Evolutionary conservation across 2,888 invertebrate species (phyloP).

Genomic region (Hemithea aestivaria): DNA sequence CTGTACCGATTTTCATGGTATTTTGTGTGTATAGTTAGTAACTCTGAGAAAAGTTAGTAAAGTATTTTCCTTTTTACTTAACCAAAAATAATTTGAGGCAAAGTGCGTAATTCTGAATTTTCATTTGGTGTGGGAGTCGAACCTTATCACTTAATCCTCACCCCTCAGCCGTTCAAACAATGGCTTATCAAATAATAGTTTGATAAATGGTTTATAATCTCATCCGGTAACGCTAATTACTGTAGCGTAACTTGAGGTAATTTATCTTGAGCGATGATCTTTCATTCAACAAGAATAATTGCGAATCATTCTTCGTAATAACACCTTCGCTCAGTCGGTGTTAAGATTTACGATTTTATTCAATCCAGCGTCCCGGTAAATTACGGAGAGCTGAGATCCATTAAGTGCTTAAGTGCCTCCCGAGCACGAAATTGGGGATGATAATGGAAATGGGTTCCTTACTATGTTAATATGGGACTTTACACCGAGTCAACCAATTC

Average conservation of each 20-base stretch:
- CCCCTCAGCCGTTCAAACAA: too few relatives aligned
- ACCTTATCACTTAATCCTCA: too few relatives aligned
- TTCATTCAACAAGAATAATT: constrained; percentile 49
- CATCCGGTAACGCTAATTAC: constrained; percentile 6
- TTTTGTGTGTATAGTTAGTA: too few relatives aligned
- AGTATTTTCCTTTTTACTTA: too few relatives aligned
- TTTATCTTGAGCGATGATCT: constrained; percentile 41
- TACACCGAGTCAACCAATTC: constrained; percentile 57
- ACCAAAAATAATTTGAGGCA: too few relatives aligned
- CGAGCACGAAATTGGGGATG: constrained; percentile 76
- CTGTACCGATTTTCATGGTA: too few relatives aligned
- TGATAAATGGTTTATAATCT: constrained; percentile 13
- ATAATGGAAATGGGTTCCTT: constrained; percentile 74
- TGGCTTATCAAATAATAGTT: constrained; percentile 1
- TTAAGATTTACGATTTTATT: constrained; percentile 77
- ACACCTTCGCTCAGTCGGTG: constrained; percentile 61
- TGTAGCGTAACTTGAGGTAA: constrained; percentile 11
- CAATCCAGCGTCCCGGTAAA: constrained; percentile 73
- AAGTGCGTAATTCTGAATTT: too few relatives aligned
- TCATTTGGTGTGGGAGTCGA: too few relatives aligned
- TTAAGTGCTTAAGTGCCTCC: constrained; percentile 77
- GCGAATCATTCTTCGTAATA: constrained; percentile 66
- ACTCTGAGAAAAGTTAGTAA: too few relatives aligned
- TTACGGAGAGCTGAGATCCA: constrained; percentile 74
- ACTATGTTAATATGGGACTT: constrained; percentile 72